A percentile compares a stretch with the other conserved stretches of the same genome.
Conservation (phyloP, 2,113 vertebrate genomes). For the Nestor notabilis region DNA sequence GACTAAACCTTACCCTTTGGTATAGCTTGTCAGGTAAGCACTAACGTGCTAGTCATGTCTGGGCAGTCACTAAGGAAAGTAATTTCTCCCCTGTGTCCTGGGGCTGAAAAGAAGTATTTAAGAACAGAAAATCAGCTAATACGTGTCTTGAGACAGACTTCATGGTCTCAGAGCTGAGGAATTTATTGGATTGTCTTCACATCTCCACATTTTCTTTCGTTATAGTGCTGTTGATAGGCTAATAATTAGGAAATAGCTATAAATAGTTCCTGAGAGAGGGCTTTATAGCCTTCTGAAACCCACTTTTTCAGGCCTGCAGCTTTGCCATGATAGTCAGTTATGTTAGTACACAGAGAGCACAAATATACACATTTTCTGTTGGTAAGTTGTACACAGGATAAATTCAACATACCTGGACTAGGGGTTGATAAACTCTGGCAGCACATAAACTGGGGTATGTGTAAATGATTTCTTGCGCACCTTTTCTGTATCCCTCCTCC, state of each 20-base stretch:
- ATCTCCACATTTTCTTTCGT: background rate
- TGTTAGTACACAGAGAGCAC: background rate
- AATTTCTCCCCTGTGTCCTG: background rate
- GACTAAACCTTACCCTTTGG: background rate
- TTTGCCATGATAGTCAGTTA: background rate
- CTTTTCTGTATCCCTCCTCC: background rate
- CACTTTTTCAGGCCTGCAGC: background rate
- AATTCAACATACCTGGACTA: background rate
- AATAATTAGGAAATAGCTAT: background rate
- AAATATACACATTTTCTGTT: background rate
- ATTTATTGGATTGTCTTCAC: background rate
- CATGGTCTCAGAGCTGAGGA: background rate
- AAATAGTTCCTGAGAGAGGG: background rate
- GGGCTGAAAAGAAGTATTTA: background rate
- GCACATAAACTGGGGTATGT: rapidly evolving
- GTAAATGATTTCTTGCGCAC: background rate
- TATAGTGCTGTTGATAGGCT: background rate
- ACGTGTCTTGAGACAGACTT: background rate
- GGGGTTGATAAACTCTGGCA: background rate
- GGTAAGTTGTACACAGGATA: background rate
- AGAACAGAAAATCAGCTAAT: background rate
- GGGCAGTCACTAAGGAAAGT: background rate
- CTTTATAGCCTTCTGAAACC: background rate
- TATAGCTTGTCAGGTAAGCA: background rate
- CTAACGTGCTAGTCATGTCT: background rate